Evolutionary conservation across 2,888 invertebrate genomes (phyloP), one percentile per base, ranked within the genome.

Genomic region (Pammene aurita): DNA sequence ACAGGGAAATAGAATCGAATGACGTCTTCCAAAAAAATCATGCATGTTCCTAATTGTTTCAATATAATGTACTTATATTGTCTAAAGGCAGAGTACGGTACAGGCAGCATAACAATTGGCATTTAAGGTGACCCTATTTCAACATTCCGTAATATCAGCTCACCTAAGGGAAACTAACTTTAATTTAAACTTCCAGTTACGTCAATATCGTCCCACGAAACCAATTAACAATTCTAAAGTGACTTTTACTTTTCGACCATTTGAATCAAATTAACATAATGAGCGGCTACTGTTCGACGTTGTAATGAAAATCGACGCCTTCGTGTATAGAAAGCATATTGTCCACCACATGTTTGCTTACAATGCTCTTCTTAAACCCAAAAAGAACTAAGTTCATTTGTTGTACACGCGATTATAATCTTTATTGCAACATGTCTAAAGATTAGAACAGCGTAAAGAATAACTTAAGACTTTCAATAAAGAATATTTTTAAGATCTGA

Each of bases 201-300:
- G 44, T 55, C 46, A 38, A 35, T 62, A 66, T 66, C 65, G 48
- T 50, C 56, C 67, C 52, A 46, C 62, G 48, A 60, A 57, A 63
- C 70, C 63, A 18, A 72, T 70, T 74, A 72, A 60, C 56, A 57
- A 74, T 74, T 73, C 71, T 64, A 65, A 72, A 66, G n/a, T 63
- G 61, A 61, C 72, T 75, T 73, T 74, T 75, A 72, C 73, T 73
- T 71, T 73, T 71, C 67, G 55, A 34, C 46, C 52, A 55, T 44
- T 54, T 55, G 65, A 64, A 71, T 68, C 18, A 58, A 48, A 74
- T 74, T 73, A 70, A 55, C 72, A 72, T 73, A 71, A 66, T 70
- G 57, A 68, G 67, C 50, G 35, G 41, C 64, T 54, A 14, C 65
- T 69, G 72, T 73, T 67, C 71, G 48, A 13, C 34, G 13, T 72